Conservation (phyloP, 2,888 invertebrate species). For the Apamea monoglypha region DNA sequence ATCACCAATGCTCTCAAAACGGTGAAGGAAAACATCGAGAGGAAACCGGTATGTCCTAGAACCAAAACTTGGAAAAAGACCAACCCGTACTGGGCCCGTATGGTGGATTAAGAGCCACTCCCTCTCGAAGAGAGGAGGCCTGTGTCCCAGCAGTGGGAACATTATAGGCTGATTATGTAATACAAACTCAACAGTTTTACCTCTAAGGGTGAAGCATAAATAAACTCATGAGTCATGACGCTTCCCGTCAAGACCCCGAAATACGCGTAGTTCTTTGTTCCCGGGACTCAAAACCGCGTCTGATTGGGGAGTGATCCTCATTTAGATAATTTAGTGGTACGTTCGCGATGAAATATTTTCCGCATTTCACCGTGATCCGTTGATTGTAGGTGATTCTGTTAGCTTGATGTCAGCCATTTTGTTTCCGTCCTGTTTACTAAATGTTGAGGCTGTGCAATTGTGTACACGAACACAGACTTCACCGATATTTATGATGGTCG, state of each 20-base stretch:
- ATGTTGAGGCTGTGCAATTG: background rate
- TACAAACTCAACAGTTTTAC: background rate
- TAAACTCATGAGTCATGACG: background rate
- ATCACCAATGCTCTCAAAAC: too few relatives aligned
- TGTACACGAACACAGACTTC: background rate
- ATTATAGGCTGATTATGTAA: background rate
- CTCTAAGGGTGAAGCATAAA: too few relatives aligned
- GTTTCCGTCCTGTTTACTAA: slow-evolving; percentile 69
- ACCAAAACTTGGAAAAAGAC: background rate
- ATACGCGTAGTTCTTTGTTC: slow-evolving; percentile 1
- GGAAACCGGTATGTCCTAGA: background rate
- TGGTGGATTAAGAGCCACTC: background rate
- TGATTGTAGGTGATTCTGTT: slow-evolving; percentile 83
- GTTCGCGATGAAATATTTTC: slow-evolving; percentile 84
- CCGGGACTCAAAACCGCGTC: slow-evolving; percentile 52
- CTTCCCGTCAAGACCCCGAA: slow-evolving; percentile 62
- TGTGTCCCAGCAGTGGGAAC: background rate
- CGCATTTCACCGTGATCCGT: slow-evolving; percentile 60
- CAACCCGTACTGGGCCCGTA: too few relatives aligned
- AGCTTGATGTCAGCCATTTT: slow-evolving; percentile 81
- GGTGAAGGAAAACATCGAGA: background rate
- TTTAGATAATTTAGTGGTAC: slow-evolving; percentile 89
- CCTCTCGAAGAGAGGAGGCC: too few relatives aligned
- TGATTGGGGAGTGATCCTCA: slow-evolving; percentile 88
- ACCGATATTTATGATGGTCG: background rate